Base-by-base conservation (phyloP, 2,797 vertebrate genomes). In the Megaceryle alcyon region DNA sequence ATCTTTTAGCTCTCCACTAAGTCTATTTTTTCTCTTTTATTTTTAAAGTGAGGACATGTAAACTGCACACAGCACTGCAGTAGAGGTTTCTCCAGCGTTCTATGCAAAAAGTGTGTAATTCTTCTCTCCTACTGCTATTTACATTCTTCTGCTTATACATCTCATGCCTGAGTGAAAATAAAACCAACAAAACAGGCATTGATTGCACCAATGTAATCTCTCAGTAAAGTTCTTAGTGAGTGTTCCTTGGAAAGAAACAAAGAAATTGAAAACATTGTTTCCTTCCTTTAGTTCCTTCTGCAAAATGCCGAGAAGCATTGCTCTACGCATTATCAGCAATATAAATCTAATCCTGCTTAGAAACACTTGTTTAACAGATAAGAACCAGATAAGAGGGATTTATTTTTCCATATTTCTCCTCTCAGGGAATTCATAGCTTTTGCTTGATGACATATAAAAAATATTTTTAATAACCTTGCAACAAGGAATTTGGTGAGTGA, bases 401-500 rank as follows among this genome's bases (percentile, higher is more conserved):
- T 86, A 26, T 79, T 92, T 86, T 76, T 56, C 53, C 54, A 9
- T 93, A 37, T 93, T 94, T 91, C 12, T 90, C 9, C 53, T 88
- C 90, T 88, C 28, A 23, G 78, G 65, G 68, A 94, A 81, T 77
- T 88, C 60, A 92, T 61, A 90, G 49, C 31, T 88, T 92, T 92
- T 83, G 17, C 46, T 90, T 81, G 54, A 31, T 87, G 93, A 87
- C 93, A 96, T 86, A 95, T 90, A 51, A 95, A 94, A 95, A 96
- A 94, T 93, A 93, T 68, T 95, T 95, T 93, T 96, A 95, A 94
- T 96, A 96, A 93, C 33, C 26, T 72, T 35, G 43, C 60, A 39
- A 66, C 10, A 68, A 68, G 37, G 53, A 91, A 75, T 92, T 82
- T 80, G 14, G n/a, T 46, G 60, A 77, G 75, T 85, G 54, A 80